These are phyloP conservation scores for Eudemis profundana DNA, from an alignment of 2,888 invertebrate species.

Conservation along the genomic window DNA sequence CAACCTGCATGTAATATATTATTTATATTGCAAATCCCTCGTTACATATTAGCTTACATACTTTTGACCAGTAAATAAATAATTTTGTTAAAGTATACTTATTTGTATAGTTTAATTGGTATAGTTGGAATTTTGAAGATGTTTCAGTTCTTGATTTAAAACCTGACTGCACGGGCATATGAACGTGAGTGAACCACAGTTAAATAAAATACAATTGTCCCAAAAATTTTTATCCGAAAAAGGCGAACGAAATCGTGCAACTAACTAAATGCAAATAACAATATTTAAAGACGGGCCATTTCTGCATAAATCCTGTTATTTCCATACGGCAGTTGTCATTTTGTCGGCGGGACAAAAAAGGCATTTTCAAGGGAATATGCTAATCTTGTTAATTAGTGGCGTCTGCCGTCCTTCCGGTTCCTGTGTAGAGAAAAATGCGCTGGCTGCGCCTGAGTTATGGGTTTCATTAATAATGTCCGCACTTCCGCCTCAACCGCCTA, in stretches of 20 bases:
- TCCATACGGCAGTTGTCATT: constrained; percentile 52
- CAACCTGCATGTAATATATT: too few species aligned
- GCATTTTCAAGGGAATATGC: constrained; percentile 73
- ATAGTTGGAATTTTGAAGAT: too few species aligned
- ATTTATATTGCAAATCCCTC: too few species aligned
- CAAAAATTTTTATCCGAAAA: constrained; percentile 6
- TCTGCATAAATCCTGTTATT: constrained; percentile 61
- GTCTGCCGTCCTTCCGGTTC: constrained; percentile 71
- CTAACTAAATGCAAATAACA: constrained; percentile 39
- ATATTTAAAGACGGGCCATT: constrained; percentile 50
- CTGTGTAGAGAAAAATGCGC: constrained; percentile 76
- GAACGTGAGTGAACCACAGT: too few species aligned
- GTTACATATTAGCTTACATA: too few species aligned
- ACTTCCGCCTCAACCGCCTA: constrained; percentile 47
- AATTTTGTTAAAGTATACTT: too few species aligned
- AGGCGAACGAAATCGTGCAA: constrained; percentile 13
- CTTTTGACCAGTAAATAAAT: too few species aligned
- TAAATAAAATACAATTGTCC: not conserved
- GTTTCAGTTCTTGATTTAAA: too few species aligned
- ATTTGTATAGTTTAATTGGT: too few species aligned
- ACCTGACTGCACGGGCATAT: too few species aligned
- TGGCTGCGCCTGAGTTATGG: constrained; percentile 75
- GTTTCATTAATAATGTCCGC: constrained; percentile 80
- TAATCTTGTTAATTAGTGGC: constrained; percentile 82
- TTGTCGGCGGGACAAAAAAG: constrained; percentile 60